phyloP scores from a whole-genome alignment of 2,888 invertebrate species.

The Tachina fera region DNA sequence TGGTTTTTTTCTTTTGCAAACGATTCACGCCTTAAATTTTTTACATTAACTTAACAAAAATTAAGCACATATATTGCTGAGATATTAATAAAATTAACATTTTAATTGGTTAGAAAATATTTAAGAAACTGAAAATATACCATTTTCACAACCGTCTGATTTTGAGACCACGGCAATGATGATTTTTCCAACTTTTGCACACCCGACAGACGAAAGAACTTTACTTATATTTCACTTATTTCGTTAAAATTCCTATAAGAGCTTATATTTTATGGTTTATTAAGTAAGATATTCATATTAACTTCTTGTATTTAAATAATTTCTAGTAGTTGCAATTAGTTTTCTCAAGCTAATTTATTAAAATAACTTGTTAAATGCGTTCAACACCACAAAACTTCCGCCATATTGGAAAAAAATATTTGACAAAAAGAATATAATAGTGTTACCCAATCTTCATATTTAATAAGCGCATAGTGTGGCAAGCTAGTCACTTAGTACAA shows the following conservation, averaged over 20 bases:
- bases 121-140: background rate
- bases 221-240: constrained; percentile 9
- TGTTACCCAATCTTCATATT: constrained; percentile 14
- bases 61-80: background rate
- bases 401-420: constrained; percentile 70
- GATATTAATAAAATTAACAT: background rate
- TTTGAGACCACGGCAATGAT: constrained; percentile 62
- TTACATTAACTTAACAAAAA: constrained; percentile 24
- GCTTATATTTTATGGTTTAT: constrained; percentile 3
- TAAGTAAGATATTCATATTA: constrained; percentile 2
- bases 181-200: constrained; percentile 58
- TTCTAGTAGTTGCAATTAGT: constrained; percentile 38
- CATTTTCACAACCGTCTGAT: constrained; percentile 55
- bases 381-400: constrained; percentile 69
- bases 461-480: background rate
- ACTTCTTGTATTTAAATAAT: constrained; percentile 8
- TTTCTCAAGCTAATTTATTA: constrained; percentile 39
- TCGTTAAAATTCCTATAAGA: constrained; percentile 2
- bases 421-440: constrained; percentile 58
- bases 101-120: background rate
- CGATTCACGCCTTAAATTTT: constrained; percentile 70
- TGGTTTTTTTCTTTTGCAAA: constrained; percentile 65
- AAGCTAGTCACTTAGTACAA: background rate
- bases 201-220: constrained; percentile 31
- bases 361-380: constrained; percentile 67